These are phyloP conservation scores for Drosophila micromelanica DNA, from an alignment of 1,140 invertebrate genomes.

Conservation along the genomic window DNA sequence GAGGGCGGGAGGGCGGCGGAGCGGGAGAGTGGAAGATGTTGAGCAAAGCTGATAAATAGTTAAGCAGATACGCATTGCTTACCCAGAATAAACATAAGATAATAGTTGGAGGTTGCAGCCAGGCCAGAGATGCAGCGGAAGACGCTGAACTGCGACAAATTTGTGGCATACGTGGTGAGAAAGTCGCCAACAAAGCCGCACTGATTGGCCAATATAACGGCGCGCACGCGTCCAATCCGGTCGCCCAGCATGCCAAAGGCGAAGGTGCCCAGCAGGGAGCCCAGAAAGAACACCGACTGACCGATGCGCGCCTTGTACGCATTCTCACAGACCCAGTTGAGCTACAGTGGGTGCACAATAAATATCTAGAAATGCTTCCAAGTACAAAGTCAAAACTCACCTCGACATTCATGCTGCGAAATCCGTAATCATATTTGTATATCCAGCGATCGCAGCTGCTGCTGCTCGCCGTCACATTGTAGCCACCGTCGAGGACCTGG, in stretches of 20 bases:
- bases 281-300: constrained; percentile 87
- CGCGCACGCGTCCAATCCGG: constrained; percentile 85
- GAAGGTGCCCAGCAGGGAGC: constrained; percentile 86
- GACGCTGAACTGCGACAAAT: constrained; percentile 84
- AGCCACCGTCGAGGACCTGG: constrained; percentile 10
- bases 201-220: constrained; percentile 85
- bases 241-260: constrained; percentile 86
- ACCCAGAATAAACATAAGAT: constrained; percentile 88
- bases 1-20: too few relatives aligned
- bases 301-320: constrained; percentile 86
- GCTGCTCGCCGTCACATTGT: constrained; percentile 53
- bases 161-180: constrained; percentile 84
- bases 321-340: constrained; percentile 87
- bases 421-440: constrained; percentile 85
- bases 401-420: constrained; percentile 86
- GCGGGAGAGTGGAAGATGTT: not conserved
- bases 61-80: constrained; percentile 62
- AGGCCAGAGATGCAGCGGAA: constrained; percentile 86
- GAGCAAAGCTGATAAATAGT: constrained; percentile 21
- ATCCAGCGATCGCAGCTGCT: constrained; percentile 84
- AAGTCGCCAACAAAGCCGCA: constrained; percentile 86
- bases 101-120: constrained; percentile 86
- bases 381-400: constrained; percentile 59
- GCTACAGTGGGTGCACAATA: constrained; percentile 62
- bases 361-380: too few relatives aligned